A percentile compares a stretch with the other conserved stretches of the same genome.
Evolutionary conservation across 2,113 vertebrate species (phyloP).

Genomic region (Archocentrus centrarchus): DNA sequence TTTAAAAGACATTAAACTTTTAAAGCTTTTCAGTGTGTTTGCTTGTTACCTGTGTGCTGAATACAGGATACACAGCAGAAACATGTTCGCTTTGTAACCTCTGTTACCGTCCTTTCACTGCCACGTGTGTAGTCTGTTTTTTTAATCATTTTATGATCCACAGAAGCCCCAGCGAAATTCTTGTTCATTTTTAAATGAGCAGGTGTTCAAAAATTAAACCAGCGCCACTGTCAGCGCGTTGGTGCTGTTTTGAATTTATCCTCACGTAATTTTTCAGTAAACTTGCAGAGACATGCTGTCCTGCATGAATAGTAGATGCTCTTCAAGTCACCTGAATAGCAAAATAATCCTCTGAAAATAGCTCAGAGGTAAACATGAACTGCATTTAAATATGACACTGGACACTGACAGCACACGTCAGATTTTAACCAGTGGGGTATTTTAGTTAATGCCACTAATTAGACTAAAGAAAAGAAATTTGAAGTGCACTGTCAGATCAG

Average conservation of each 20-base stretch:
- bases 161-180: neutral
- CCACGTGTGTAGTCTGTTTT: neutral
- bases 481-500: neutral
- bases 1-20: neutral
- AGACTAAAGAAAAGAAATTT: too few relatives aligned
- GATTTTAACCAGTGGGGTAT: neutral
- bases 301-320: neutral
- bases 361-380: slow-evolving; percentile 9
- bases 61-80: neutral
- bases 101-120: neutral
- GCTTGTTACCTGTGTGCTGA: neutral
- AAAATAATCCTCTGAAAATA: slow-evolving; percentile 14
- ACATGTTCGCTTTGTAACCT: neutral
- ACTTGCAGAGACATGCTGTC: slow-evolving; percentile 11
- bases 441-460: neutral
- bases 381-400: neutral
- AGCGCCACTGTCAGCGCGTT: neutral
- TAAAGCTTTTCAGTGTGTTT: neutral
- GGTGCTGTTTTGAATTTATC: neutral
- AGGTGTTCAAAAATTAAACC: slow-evolving; percentile 26
- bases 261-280: neutral
- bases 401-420: neutral
- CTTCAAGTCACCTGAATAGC: slow-evolving; percentile 2
- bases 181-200: slow-evolving; percentile 9
- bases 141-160: neutral